Conservation (phyloP, 2,113 vertebrate genomes). For the Deroptyus accipitrinus region DNA sequence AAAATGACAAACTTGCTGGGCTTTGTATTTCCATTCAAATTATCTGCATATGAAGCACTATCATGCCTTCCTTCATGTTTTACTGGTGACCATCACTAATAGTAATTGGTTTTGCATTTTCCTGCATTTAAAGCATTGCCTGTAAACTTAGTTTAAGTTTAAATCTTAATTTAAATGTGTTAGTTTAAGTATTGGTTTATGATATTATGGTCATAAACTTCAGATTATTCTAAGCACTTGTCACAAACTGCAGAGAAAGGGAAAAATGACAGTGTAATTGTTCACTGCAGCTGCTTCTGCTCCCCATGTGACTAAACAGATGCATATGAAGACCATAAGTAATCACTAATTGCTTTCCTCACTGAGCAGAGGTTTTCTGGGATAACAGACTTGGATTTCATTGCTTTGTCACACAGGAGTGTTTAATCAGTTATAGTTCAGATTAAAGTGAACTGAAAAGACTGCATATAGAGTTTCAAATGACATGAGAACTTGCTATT, state of each 20-base stretch:
- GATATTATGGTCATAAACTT: neutral
- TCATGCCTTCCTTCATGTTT: neutral
- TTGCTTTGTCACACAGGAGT: neutral
- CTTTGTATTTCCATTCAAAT: neutral
- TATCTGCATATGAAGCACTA: neutral
- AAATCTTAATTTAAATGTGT: neutral
- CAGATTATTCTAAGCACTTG: neutral
- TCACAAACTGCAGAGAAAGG: neutral
- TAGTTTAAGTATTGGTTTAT: neutral
- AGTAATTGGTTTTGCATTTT: neutral
- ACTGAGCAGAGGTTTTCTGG: neutral
- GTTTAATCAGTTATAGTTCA: neutral
- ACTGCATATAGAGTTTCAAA: neutral
- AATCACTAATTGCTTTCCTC: slow-evolving; percentile 12
- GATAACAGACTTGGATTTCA: neutral
- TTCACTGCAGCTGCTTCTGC: neutral
- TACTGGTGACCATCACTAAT: neutral
- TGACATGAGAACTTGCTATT: neutral
- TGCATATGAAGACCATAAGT: neutral
- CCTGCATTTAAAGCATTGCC: neutral
- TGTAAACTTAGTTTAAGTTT: neutral
- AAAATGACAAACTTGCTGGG: neutral
- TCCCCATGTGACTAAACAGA: neutral
- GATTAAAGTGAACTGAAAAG: neutral
- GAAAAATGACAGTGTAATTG: neutral